Conservation (phyloP, 2,797 vertebrate species). For the Dicrostonyx torquatus region DNA sequence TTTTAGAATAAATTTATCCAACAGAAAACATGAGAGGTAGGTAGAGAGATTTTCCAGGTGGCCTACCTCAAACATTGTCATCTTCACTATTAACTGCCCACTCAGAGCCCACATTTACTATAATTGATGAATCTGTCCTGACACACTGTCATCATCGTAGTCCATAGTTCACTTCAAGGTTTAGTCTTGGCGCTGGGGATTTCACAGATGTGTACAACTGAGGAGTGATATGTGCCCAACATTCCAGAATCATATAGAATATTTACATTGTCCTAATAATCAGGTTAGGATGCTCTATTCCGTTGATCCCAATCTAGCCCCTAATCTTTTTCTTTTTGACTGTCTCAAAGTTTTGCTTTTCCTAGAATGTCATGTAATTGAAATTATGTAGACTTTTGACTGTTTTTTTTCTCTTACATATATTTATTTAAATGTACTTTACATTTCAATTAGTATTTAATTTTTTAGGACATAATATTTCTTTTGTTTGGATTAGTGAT, state of each 20-base stretch:
- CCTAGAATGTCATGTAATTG: too few relatives aligned
- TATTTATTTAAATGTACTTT: neutral
- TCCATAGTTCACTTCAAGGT: neutral
- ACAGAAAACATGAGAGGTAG: neutral
- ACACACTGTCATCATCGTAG: neutral
- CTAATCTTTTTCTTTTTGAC: neutral
- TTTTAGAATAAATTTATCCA: neutral
- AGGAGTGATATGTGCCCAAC: too few relatives aligned
- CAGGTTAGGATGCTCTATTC: too few relatives aligned
- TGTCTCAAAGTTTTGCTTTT: neutral
- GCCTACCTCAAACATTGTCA: fast-evolving
- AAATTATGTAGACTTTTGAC: neutral
- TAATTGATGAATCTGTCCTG: neutral
- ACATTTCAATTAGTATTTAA: neutral
- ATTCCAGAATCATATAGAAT: neutral
- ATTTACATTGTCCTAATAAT: neutral
- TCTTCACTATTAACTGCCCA: neutral
- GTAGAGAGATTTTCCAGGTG: neutral
- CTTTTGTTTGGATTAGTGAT: neutral
- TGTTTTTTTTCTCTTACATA: neutral
- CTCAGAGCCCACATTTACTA: neutral
- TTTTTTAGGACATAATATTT: neutral
- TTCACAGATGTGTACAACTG: neutral
- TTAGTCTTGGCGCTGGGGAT: neutral
- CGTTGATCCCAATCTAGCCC: fast-evolving